A percentile compares a stretch with the other conserved stretches of the same genome.
Evolutionary conservation across 1,140 invertebrate genomes (phyloP).

Genomic region (Choristoneura fumiferana): DNA sequence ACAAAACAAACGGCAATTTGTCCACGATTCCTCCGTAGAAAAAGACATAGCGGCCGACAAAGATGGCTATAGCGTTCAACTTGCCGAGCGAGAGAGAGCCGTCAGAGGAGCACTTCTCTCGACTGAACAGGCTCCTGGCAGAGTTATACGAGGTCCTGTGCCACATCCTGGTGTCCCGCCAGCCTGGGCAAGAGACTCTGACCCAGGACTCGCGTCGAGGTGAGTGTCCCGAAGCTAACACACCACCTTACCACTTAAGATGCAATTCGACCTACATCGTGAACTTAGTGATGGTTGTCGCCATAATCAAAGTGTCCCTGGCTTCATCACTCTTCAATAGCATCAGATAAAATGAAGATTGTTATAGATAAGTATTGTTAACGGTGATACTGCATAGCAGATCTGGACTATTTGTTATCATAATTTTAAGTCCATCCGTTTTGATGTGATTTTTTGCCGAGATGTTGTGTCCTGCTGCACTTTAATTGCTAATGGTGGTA

Average conservation of each 20-base stretch:
- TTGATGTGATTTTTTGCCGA: slow-evolving; percentile 43
- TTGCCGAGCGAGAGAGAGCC: slow-evolving; percentile 75
- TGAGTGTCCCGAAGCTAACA: slow-evolving; percentile 72
- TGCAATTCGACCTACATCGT: slow-evolving; percentile 78
- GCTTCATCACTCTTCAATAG: slow-evolving; percentile 73
- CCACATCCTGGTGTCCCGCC: slow-evolving; percentile 72
- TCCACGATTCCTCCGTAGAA: slow-evolving; percentile 67
- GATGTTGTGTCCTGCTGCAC: slow-evolving; percentile 77
- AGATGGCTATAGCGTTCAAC: slow-evolving; percentile 78
- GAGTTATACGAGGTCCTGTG: slow-evolving; percentile 75
- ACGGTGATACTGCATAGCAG: slow-evolving; percentile 74
- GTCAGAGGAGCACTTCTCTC: slow-evolving; percentile 74
- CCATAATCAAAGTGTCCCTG: slow-evolving; percentile 73
- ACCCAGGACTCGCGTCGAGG: slow-evolving; percentile 68
- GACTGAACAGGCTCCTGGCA: slow-evolving; percentile 73
- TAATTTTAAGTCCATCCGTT: slow-evolving; percentile 72
- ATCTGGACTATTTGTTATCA: slow-evolving; percentile 71
- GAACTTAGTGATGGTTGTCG: slow-evolving; percentile 74
- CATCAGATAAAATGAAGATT: slow-evolving; percentile 72
- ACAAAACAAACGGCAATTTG: slow-evolving; percentile 64
- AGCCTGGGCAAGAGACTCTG: slow-evolving; percentile 67
- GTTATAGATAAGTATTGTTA: slow-evolving; percentile 72
- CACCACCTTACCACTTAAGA: slow-evolving; percentile 77
- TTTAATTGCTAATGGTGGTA: slow-evolving; percentile 76
- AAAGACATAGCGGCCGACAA: slow-evolving; percentile 61